A percentile compares a stretch with the other conserved stretches of the same genome.
These are phyloP conservation scores for Hippotragus niger DNA, from an alignment of 2,113 vertebrate species.

Conservation along the genomic window DNA sequence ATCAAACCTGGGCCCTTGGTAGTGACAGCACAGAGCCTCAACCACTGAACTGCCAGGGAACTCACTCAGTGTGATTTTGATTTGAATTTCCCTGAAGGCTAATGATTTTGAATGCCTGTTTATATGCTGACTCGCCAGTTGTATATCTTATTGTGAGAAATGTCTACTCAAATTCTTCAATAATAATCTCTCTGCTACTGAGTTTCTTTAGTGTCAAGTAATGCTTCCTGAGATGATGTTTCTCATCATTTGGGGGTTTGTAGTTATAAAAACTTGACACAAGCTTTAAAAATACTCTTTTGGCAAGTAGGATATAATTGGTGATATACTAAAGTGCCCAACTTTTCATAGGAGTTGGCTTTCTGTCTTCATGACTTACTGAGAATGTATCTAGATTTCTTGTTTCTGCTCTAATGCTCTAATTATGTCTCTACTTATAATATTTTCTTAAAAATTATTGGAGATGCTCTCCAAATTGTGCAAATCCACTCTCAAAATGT, in stretches of 20 bases:
- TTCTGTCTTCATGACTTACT: background rate
- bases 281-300: background rate
- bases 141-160: background rate
- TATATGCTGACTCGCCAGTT: background rate
- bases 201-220: background rate
- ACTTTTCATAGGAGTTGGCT: background rate
- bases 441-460: background rate
- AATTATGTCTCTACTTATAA: background rate
- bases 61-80: background rate
- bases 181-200: background rate
- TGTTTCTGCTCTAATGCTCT: background rate
- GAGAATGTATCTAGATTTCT: background rate
- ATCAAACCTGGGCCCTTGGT: background rate
- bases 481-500: background rate
- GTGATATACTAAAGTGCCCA: background rate
- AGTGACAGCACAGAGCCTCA: background rate
- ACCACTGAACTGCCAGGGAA: background rate
- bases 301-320: background rate
- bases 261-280: background rate
- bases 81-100: background rate
- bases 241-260: background rate
- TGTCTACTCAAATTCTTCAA: background rate
- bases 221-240: background rate
- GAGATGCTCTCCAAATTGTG: background rate
- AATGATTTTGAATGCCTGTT: background rate